A percentile compares a stretch with the other conserved stretches of the same genome.
These are phyloP conservation scores for Drosophila robusta DNA, from an alignment of 2,888 invertebrate species.

Conservation along the genomic window DNA sequence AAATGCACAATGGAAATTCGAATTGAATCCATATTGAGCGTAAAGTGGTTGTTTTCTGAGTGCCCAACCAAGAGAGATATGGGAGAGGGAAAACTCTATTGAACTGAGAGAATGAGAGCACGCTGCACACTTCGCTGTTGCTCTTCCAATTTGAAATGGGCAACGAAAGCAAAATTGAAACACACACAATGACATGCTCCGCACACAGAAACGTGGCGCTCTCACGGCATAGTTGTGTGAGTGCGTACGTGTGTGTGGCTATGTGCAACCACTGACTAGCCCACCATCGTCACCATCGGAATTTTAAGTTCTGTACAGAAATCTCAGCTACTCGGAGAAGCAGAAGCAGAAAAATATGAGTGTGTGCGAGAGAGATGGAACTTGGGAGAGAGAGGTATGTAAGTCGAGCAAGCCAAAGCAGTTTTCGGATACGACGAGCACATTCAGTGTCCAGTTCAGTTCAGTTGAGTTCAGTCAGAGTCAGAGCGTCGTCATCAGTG, in stretches of 20 bases:
- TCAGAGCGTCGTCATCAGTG: slow-evolving; percentile 76
- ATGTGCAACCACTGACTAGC: slow-evolving; percentile 67
- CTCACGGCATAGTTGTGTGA: slow-evolving; percentile 5
- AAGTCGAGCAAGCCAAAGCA: slow-evolving; percentile 51
- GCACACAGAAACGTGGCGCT: slow-evolving; percentile 43
- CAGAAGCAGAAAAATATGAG: slow-evolving; percentile 3
- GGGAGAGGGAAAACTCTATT: not conserved
- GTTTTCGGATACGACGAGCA: slow-evolving; percentile 54
- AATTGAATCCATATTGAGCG: slow-evolving; percentile 52
- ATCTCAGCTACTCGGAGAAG: slow-evolving; percentile 49
- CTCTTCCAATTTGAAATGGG: slow-evolving; percentile 49
- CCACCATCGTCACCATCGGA: slow-evolving; percentile 62
- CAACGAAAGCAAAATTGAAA: slow-evolving; percentile 65
- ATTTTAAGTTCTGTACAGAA: slow-evolving; percentile 69
- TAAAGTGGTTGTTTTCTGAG: slow-evolving; percentile 72
- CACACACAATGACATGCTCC: slow-evolving; percentile 36
- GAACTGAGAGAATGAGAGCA: not conserved
- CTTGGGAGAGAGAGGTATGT: slow-evolving; percentile 3
- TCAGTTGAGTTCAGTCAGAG: slow-evolving; percentile 78
- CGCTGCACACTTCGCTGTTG: slow-evolving; percentile 11
- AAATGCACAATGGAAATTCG: slow-evolving; percentile 62
- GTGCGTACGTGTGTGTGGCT: slow-evolving; percentile 8
- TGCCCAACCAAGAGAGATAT: slow-evolving; percentile 11
- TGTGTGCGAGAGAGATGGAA: slow-evolving; percentile 3
- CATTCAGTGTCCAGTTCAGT: slow-evolving; percentile 69